Evolutionary conservation across 2,888 invertebrate species (phyloP).

Genomic region (Drosophila hamatofila): DNA sequence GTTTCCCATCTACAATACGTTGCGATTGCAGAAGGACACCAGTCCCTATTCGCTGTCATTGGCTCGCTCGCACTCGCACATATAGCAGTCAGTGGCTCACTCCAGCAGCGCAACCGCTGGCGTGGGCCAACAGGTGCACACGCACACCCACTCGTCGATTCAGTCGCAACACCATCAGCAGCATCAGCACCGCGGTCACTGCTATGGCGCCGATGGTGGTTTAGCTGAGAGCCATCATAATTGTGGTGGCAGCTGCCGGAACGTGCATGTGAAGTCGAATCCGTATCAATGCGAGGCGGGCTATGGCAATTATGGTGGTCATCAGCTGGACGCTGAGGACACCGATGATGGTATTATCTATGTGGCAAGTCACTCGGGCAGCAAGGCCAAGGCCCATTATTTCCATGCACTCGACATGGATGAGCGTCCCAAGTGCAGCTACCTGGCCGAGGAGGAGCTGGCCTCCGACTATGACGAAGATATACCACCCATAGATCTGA

Average conservation of each 20-base stretch:
- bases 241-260: slow-evolving; percentile 82
- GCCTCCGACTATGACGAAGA: slow-evolving; percentile 81
- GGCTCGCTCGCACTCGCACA: slow-evolving; percentile 85
- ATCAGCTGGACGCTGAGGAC: slow-evolving; percentile 75
- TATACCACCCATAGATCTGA: slow-evolving; percentile 80
- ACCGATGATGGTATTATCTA: slow-evolving; percentile 83
- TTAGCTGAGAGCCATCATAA: slow-evolving; percentile 82
- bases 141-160: slow-evolving; percentile 39
- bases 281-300: slow-evolving; percentile 84
- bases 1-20: slow-evolving; percentile 93
- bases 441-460: slow-evolving; percentile 74
- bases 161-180: slow-evolving; percentile 70
- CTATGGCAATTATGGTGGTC: slow-evolving; percentile 76
- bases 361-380: slow-evolving; percentile 73
- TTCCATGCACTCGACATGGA: slow-evolving; percentile 58
- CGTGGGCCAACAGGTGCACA: slow-evolving; percentile 62
- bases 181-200: slow-evolving; percentile 75
- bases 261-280: slow-evolving; percentile 83
- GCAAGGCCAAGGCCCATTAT: slow-evolving; percentile 66
- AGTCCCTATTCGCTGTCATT: slow-evolving; percentile 85
- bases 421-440: slow-evolving; percentile 56
- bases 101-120: slow-evolving; percentile 81
- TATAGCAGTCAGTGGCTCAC: slow-evolving; percentile 85
- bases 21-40: slow-evolving; percentile 86
- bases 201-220: slow-evolving; percentile 82